Base-by-base conservation (phyloP, 2,797 vertebrate genomes). In the Acanthurus tractus region DNA sequence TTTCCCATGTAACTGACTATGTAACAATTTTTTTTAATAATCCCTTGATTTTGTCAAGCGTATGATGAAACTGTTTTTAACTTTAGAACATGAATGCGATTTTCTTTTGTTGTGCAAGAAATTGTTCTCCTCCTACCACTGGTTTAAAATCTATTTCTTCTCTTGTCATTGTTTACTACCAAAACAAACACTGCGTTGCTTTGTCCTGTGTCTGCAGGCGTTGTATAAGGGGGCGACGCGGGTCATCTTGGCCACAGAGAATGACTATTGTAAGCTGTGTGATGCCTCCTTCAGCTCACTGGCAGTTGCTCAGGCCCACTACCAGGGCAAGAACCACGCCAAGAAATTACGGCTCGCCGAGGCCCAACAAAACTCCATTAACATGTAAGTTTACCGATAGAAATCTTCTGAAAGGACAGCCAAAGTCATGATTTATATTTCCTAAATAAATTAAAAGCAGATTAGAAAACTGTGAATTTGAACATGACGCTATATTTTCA, bases 241-340 rank as follows among this genome's bases (percentile, higher is more conserved):
- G 73, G 97, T 99, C 91, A 99, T 99, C 92, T 90, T 99, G 94
- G 98, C 98, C 84, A 99, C 98, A 2, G 98, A 99, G 93, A 98
- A 98, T 1, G 98, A 99, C 93, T 99, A 99, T 94, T 99, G 98
- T 90, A 99, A 99, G 93, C 95, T 99, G 66, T 99, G 98, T 5
- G 98, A 99, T 0, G 98, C 98, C 79, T 99, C 98, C 18, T 99
- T 99, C 89, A 99, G 98, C 23, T 99, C 98, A 1, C 97, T 96
- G 0, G 97, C 97, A 1, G 98, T 99, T 66, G 98, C 98, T 0
- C 98, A 99, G 93, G 97, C 98, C 45, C 98, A 99, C 92, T 99
- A 99, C 88, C 97, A 98, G 90, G 98, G 98, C 75, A 99, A 99
- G 83, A 99, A 99, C 88, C 98, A 99, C 0, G 97, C 97, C 91